Evolutionary conservation across 2,113 vertebrate genomes (phyloP).

Genomic region (Meles meles): DNA sequence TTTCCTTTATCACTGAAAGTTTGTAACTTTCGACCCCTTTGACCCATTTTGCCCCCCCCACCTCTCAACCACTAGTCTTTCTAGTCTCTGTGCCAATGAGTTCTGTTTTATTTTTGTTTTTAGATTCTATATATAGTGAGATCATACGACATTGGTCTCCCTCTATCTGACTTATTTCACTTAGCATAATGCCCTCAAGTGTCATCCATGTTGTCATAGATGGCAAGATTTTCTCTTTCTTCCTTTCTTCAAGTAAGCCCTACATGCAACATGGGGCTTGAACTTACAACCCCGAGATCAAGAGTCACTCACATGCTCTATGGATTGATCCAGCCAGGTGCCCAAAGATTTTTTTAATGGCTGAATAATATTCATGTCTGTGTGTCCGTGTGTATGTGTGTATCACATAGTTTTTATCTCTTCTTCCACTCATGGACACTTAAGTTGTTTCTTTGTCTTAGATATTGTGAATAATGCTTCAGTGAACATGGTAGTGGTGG

Average conservation of each 20-base stretch:
- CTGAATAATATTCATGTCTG: background rate
- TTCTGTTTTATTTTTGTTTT: background rate
- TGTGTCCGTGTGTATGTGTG: background rate
- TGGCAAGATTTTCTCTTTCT: background rate
- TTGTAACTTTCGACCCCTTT: background rate
- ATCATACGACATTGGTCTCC: background rate
- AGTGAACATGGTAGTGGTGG: background rate
- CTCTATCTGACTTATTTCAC: background rate
- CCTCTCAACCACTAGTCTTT: background rate
- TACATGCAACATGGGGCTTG: background rate
- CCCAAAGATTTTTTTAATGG: background rate
- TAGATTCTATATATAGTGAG: background rate
- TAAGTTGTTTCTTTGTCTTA: background rate
- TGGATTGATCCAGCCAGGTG: background rate
- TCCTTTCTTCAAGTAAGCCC: background rate
- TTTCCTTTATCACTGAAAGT: background rate
- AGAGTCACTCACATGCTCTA: background rate
- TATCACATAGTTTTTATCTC: background rate
- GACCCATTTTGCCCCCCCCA: background rate
- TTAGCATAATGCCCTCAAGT: background rate
- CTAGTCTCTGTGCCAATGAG: background rate
- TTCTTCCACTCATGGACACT: background rate
- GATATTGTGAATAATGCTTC: background rate
- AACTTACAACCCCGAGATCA: background rate
- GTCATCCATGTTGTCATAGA: background rate